Base-by-base conservation (phyloP, 2,113 vertebrate genomes). In the Podarcis muralis region DNA sequence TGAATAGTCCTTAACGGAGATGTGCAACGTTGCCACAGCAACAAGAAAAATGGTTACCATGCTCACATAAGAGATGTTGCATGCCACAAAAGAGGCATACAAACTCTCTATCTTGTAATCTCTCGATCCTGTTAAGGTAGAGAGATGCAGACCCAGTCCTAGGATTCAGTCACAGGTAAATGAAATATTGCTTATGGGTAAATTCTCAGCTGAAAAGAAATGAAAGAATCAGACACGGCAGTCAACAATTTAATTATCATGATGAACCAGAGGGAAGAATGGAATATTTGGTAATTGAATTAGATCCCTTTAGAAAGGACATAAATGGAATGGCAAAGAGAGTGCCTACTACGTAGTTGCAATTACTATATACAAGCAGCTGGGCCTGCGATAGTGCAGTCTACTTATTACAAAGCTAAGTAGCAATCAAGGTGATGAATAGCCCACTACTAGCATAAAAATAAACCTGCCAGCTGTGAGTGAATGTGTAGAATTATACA, bases 391-490 rank as follows among this genome's bases (percentile, higher is more conserved):
- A 71, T 72, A 53, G 77, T 68, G 5, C 1, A 22, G 27, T 48
- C 84, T 20, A n/a, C 43, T 79, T 68, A 76, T 85, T 68, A 32
- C 72, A 72, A 35, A 7, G 23, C n/a, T 81, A 80, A 87, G 43
- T 37, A 89, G 65, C 69, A 69, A 80, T 80, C 68, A 85, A 35
- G 84, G 18, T 43, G 81, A 83, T 65, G 62, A 83, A 23, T 62
- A 2, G 57, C 35, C 65, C 78, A 30, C 85, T 74, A 22, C 27
- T 86, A n/a, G 23, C 30, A 92, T 82, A 87, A 84, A 90, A 30
- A 84, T 22, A 37, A 85, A 13, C n/a, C 5, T 72, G 11, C 1
- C 15, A 37, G 12, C 1, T 40, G 16, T 79, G 27, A 89, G 23
- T 6, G 90, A 80, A 32, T 2, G n/a, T 59, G 77, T 7, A 57